Base-by-base conservation (phyloP, 2,797 vertebrate genomes). In the Myripristis jacobus region DNA sequence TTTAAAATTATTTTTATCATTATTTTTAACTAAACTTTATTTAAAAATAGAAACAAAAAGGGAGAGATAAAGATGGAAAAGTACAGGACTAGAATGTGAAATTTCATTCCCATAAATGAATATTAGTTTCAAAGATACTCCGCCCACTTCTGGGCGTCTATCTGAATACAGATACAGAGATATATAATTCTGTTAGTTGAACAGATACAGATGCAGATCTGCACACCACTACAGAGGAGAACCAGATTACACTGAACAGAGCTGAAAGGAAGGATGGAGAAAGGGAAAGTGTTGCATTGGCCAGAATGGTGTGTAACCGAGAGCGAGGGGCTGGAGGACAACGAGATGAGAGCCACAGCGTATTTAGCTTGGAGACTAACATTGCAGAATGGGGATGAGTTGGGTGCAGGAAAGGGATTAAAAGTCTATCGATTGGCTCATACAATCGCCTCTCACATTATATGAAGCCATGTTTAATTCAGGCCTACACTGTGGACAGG, bases 391-490 rank as follows among this genome's bases (percentile, higher is more conserved):
- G 75, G 72, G 79, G 77, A 86, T 81, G 83, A 87, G 79, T 73
- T 72, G 69, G 61, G 78, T 75, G 84, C 71, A 75, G 73, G 71
- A 85, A 84, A 63, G 82, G 83, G 82, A 91, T 92, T 92, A 92
- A 91, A 91, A 90, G 73, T 62, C 81, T 89, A 93, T 93, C 70
- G 90, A 94, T 91, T 89, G 31, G 79, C 59, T 78, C 51, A 52
- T 66, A 83, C 85, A 84, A 88, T 87, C 66, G 62, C 81, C 78
- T 84, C 75, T 85, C 83, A 85, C 87, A 80, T 91, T 89, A 86
- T 89, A 88, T 90, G 85, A 87, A 86, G 86, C 87, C 78, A 82
- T 93, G 91, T 92, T 93, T 92, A 91, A 92, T 92, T 92, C 90
- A 81, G 75, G 61, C 64, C 78, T 72, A 47, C 62, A 48, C 72